These are phyloP conservation scores for Ophion costatus DNA, from an alignment of 2,888 invertebrate genomes.

Conservation along the genomic window DNA sequence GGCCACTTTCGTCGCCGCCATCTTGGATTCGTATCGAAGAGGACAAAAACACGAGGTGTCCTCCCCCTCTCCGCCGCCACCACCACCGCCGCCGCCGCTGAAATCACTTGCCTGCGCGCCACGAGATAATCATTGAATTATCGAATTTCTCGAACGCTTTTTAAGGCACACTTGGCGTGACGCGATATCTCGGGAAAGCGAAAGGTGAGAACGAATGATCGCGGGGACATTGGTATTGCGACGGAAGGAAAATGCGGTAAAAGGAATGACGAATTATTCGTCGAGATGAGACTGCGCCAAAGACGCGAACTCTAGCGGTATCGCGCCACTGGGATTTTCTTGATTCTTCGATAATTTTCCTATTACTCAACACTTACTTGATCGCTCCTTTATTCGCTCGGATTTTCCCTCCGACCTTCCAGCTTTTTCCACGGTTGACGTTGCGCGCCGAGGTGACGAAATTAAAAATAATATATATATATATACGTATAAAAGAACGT, in stretches of 20 bases:
- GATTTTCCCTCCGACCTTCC: neutral
- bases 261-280: neutral
- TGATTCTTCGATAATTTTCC: constrained; percentile 14
- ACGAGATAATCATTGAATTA: constrained; percentile 36
- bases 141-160: constrained; percentile 34
- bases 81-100: constrained; percentile 14
- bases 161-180: neutral
- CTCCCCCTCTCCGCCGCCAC: constrained; percentile 43
- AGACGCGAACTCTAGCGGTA: constrained; percentile 11
- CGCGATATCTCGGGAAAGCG: neutral
- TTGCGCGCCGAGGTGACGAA: neutral
- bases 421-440: neutral
- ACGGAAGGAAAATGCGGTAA: neutral
- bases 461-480: neutral
- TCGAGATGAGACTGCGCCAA: constrained; percentile 1
- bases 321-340: neutral
- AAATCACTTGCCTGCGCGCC: constrained; percentile 10
- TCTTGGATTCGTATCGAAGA: constrained; percentile 76
- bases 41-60: constrained; percentile 78
- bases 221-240: neutral
- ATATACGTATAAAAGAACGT: constrained; percentile 7
- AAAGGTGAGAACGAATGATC: neutral
- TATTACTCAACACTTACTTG: constrained; percentile 17
- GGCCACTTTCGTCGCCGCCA: constrained; percentile 84
- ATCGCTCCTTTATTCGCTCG: neutral